Percentiles rank a stretch among this genome's conserved stretches.
These are phyloP conservation scores for Agrotis segetum DNA, from an alignment of 2,888 invertebrate species.

Conservation along the genomic window DNA sequence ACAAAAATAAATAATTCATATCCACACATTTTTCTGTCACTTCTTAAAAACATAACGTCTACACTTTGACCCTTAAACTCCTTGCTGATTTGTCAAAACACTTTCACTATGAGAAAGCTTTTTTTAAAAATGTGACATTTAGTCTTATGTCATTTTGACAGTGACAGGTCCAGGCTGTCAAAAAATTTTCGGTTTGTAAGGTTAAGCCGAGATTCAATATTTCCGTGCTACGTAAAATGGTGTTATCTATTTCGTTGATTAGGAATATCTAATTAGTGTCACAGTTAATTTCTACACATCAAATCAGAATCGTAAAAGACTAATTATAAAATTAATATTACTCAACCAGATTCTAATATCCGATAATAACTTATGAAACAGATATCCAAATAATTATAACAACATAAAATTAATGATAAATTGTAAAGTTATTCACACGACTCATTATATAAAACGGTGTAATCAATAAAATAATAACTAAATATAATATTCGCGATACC, in stretches of 20 bases:
- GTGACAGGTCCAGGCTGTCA: neutral
- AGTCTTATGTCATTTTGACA: conserved; percentile 36
- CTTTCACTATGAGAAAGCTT: conserved; percentile 38
- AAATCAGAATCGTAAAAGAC: too few relatives aligned
- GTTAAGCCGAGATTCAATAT: neutral
- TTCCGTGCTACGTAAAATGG: too few relatives aligned
- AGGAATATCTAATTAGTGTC: too few relatives aligned
- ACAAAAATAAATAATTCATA: conserved; percentile 43
- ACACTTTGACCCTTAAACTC: conserved; percentile 19
- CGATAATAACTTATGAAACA: too few relatives aligned
- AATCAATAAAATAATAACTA: too few relatives aligned
- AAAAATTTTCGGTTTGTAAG: neutral
- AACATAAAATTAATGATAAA: neutral
- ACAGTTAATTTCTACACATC: too few relatives aligned
- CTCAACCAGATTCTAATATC: too few relatives aligned
- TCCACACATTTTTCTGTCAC: conserved; percentile 12
- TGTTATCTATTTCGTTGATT: too few relatives aligned
- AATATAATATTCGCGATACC: too few relatives aligned
- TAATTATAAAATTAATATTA: too few relatives aligned
- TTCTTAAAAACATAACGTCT: neutral
- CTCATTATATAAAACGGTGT: too few relatives aligned
- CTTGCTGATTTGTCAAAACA: conserved; percentile 37
- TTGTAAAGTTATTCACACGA: too few relatives aligned
- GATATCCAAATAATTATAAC: neutral
- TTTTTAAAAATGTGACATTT: conserved; percentile 14